Evolutionary conservation across 2,797 vertebrate genomes (phyloP).

Genomic region (Delichon dasypus): DNA sequence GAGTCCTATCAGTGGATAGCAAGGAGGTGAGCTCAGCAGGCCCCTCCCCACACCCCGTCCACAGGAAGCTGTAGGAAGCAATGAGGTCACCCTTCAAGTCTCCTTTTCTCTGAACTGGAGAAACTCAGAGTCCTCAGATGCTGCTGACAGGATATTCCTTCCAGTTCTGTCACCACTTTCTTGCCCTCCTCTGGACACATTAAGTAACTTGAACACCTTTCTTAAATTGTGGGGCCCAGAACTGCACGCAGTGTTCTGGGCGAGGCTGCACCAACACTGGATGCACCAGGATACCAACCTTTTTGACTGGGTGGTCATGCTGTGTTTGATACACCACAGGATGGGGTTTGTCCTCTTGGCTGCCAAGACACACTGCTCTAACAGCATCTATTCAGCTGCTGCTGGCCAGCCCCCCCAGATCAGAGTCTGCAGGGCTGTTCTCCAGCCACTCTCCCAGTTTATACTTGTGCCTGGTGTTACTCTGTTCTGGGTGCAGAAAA

Average conservation of each 20-base stretch:
- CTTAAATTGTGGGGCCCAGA: background rate
- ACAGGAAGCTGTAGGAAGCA: background rate
- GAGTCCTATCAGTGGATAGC: no score
- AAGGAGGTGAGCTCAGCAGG: background rate
- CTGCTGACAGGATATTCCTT: background rate
- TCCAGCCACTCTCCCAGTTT: background rate
- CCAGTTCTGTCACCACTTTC: background rate
- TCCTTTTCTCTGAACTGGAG: background rate
- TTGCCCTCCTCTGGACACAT: background rate
- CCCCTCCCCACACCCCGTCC: background rate
- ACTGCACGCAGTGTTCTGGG: background rate
- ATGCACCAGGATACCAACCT: background rate
- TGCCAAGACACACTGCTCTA: background rate
- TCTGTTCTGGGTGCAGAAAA: background rate
- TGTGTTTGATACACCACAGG: background rate
- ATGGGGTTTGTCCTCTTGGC: background rate
- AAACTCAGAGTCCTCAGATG: background rate
- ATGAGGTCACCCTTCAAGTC: background rate
- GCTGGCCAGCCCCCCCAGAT: background rate
- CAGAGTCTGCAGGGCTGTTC: background rate
- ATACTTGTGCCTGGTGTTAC: background rate
- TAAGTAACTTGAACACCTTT: background rate
- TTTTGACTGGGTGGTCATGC: background rate
- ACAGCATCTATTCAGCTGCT: background rate
- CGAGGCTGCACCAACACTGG: accelerated